phyloP scores from a whole-genome alignment of 2,797 vertebrate species.

The Alauda arvensis region DNA sequence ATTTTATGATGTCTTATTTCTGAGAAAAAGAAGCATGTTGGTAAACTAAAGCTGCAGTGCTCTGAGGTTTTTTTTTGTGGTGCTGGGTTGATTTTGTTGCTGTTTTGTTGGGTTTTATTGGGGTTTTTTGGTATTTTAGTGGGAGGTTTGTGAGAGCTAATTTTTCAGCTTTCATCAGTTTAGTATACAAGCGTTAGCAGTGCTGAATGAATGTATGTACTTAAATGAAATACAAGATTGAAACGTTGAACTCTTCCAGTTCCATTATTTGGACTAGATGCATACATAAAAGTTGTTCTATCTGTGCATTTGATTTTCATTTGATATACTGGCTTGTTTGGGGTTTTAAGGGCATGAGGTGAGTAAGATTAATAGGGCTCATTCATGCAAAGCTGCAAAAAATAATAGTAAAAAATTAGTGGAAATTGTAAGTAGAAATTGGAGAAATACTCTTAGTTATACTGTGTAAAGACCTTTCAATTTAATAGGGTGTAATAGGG shows the following conservation, averaged over 20 bases:
- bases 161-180: neutral
- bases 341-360: neutral
- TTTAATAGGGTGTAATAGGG: neutral
- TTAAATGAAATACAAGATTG: neutral
- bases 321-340: neutral
- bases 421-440: neutral
- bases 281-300: neutral
- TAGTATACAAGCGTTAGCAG: neutral
- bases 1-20: neutral
- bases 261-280: neutral
- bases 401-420: neutral
- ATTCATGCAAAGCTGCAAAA: neutral
- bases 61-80: neutral
- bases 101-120: neutral
- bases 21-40: accelerated
- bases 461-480: neutral
- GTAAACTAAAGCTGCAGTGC: neutral
- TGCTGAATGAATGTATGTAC: neutral
- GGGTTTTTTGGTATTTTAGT: neutral
- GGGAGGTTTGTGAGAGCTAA: neutral
- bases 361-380: neutral
- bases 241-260: neutral
- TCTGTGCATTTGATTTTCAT: neutral
- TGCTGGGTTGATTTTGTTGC: neutral
- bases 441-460: neutral